These are phyloP conservation scores for Mormyrus proboscirostris DNA, from an alignment of 2,797 vertebrate species.

Conservation along the genomic window DNA sequence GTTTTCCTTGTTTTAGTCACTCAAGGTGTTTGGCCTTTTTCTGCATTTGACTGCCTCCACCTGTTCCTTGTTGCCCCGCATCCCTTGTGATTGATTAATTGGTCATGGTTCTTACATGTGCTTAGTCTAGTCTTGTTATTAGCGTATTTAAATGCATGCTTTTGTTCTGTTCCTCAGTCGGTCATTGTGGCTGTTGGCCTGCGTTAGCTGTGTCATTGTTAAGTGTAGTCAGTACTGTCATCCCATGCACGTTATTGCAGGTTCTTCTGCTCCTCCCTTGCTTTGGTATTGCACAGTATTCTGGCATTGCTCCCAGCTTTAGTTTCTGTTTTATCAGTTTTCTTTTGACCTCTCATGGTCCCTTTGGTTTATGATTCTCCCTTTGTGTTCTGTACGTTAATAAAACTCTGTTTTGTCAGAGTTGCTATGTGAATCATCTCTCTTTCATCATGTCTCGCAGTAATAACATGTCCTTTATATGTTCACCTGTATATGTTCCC, in stretches of 20 bases:
- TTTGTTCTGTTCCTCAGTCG: neutral
- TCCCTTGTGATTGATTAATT: neutral
- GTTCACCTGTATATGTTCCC: neutral
- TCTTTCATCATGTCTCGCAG: neutral
- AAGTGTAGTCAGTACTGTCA: neutral
- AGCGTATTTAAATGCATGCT: neutral
- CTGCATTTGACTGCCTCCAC: neutral
- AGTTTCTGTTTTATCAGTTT: neutral
- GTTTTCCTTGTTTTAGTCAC: neutral
- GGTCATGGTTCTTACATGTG: neutral
- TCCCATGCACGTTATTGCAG: neutral
- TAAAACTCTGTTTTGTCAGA: neutral
- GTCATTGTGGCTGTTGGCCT: neutral
- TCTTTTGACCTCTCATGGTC: neutral
- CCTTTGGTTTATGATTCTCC: neutral
- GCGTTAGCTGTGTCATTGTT: neutral
- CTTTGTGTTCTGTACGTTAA: neutral
- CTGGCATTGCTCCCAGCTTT: neutral
- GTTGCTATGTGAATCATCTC: neutral
- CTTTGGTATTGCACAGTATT: neutral
- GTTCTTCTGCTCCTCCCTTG: neutral
- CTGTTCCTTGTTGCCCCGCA: neutral
- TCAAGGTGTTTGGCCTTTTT: neutral
- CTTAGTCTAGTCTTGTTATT: neutral
- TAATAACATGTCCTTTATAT: neutral